phyloP scores from a whole-genome alignment of 2,113 vertebrate genomes.

The Chaenocephalus aceratus region DNA sequence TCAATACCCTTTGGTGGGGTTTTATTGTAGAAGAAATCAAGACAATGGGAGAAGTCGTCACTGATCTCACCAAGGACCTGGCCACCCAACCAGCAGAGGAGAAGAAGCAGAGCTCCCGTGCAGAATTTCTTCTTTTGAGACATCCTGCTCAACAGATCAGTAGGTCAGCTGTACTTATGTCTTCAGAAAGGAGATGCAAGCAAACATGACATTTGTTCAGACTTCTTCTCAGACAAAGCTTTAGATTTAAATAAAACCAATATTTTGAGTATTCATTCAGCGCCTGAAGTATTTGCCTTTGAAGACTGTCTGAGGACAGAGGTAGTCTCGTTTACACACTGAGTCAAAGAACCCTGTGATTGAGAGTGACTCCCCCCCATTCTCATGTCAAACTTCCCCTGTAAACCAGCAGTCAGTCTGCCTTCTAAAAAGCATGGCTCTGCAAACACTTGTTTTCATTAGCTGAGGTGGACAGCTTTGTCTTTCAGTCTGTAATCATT shows the following conservation, averaged over 20 bases:
- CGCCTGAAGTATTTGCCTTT: neutral
- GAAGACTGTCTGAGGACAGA: neutral
- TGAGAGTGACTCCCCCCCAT: neutral
- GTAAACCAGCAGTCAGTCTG: neutral
- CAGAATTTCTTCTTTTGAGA: neutral
- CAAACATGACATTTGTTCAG: neutral
- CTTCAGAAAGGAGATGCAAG: neutral
- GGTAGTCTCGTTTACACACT: slow-evolving; percentile 46
- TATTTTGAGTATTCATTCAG: slow-evolving; percentile 10
- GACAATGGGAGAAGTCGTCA: slow-evolving; percentile 64
- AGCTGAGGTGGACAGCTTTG: neutral
- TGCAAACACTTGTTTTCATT: neutral
- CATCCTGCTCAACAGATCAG: slow-evolving; percentile 19
- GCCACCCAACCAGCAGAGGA: slow-evolving; percentile 40
- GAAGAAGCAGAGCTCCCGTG: slow-evolving; percentile 37
- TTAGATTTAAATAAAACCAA: slow-evolving; percentile 9
- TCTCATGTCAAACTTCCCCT: slow-evolving; percentile 40
- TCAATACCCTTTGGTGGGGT: slow-evolving; percentile 57
- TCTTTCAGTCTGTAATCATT: neutral
- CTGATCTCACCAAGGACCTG: slow-evolving; percentile 55
- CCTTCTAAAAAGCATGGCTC: slow-evolving; percentile 27
- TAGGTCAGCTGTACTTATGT: neutral
- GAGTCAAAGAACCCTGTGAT: neutral
- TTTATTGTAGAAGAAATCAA: slow-evolving; percentile 64
- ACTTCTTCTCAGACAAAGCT: slow-evolving; percentile 10